Evolutionary conservation across 2,113 vertebrate genomes (phyloP).

Genomic region (Cranoglanis bouderius): DNA sequence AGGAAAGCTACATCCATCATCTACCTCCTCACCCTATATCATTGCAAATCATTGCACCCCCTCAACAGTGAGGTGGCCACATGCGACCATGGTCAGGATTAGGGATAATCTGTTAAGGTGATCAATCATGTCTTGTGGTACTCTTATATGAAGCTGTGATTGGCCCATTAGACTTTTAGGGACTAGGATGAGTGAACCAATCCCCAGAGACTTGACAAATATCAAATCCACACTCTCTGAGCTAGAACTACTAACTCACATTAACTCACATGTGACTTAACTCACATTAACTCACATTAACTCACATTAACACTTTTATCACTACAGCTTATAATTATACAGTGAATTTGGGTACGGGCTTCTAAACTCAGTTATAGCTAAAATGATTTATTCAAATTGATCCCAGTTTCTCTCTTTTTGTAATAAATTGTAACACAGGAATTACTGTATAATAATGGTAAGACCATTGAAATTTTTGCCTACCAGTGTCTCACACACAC

Average conservation of each 20-base stretch:
- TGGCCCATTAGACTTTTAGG: slow-evolving; percentile 57
- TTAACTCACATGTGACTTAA: too few relatives aligned
- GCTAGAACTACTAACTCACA: slow-evolving; percentile 26
- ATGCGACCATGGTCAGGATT: slow-evolving; percentile 63
- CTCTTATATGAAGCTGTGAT: slow-evolving; percentile 72
- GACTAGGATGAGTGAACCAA: slow-evolving; percentile 25
- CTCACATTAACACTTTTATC: slow-evolving; percentile 35
- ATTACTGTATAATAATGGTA: not conserved
- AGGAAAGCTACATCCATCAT: slow-evolving; percentile 60
- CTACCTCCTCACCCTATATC: slow-evolving; percentile 53
- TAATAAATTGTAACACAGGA: not conserved
- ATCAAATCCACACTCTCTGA: slow-evolving; percentile 35
- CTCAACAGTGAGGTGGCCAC: slow-evolving; percentile 30
- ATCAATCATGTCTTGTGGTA: slow-evolving; percentile 75
- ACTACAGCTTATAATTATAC: slow-evolving; percentile 25
- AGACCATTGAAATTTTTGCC: not conserved
- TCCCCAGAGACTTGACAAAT: slow-evolving; percentile 35
- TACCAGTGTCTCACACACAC: slow-evolving; percentile 12
- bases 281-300: slow-evolving; percentile 20
- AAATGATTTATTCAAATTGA: slow-evolving; percentile 1
- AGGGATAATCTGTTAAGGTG: slow-evolving; percentile 67
- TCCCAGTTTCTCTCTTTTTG: not conserved
- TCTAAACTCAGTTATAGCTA: slow-evolving; percentile 1
- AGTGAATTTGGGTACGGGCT: not conserved
- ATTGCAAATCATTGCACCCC: slow-evolving; percentile 59